Conservation (phyloP, 2,888 invertebrate species). For the Xylocampa areola region DNA sequence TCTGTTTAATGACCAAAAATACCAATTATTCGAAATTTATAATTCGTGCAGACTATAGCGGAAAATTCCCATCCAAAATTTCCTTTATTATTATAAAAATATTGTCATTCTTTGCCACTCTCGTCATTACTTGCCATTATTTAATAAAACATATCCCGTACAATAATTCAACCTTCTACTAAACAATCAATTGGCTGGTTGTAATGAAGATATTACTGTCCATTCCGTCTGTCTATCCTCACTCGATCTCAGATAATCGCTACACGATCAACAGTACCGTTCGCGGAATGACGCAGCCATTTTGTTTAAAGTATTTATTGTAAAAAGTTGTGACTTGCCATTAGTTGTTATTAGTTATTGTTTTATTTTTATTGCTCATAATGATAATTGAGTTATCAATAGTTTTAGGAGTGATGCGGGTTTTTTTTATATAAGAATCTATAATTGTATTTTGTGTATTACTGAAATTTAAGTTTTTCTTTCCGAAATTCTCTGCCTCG, state of each 20-base stretch:
- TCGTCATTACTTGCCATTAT: conserved; percentile 26
- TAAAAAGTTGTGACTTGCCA: conserved; percentile 44
- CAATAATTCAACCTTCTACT: conserved; percentile 53
- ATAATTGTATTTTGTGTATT: no score
- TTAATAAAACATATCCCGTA: no score
- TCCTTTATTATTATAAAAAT: no score
- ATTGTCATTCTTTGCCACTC: conserved; percentile 26
- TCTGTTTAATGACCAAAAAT: no score
- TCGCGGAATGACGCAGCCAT: conserved; percentile 61
- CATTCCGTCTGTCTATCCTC: conserved; percentile 70
- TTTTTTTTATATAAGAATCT: not conserved
- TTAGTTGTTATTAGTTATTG: conserved; percentile 46
- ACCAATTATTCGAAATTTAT: no score
- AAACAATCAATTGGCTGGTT: conserved; percentile 77
- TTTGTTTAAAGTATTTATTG: conserved; percentile 42
- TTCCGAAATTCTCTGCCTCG: no score
- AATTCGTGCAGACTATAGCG: no score
- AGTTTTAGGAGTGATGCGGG: conserved; percentile 8
- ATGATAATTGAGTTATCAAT: conserved; percentile 22
- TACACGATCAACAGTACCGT: conserved; percentile 70
- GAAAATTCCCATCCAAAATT: no score
- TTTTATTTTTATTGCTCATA: conserved; percentile 16
- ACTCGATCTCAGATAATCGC: conserved; percentile 74
- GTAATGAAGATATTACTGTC: conserved; percentile 86
- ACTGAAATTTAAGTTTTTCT: no score